Percentiles rank a stretch among this genome's conserved stretches.
These are phyloP conservation scores for Cyphomyrus plagiostoma DNA, from an alignment of 2,113 vertebrate species.

Conservation along the genomic window DNA sequence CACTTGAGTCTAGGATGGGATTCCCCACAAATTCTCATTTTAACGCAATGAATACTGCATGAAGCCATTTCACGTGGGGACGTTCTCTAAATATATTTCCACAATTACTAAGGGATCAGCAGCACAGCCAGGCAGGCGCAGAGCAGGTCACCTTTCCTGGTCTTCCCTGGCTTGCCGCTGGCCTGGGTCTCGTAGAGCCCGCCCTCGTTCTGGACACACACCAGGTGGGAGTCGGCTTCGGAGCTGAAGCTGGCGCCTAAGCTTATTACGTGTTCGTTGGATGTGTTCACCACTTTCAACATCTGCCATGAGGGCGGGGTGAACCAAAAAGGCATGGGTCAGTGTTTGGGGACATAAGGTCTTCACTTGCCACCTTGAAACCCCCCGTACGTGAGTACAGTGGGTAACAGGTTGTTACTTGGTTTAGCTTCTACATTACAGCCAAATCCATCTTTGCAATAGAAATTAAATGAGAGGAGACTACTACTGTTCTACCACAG, in stretches of 20 bases:
- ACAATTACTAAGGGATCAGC: background rate
- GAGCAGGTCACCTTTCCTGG: conserved; percentile 70
- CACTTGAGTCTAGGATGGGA: background rate
- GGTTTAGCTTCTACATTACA: background rate
- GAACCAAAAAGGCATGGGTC: background rate
- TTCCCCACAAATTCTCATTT: background rate
- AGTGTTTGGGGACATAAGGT: background rate
- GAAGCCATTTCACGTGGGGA: background rate
- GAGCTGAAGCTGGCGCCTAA: conserved; percentile 80
- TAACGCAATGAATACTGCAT: background rate
- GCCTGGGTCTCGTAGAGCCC: conserved; percentile 84
- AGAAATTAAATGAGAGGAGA: background rate
- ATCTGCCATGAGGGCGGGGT: conserved; percentile 60
- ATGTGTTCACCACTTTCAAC: conserved; percentile 77
- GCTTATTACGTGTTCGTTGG: conserved; percentile 89
- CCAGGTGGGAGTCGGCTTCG: conserved; percentile 86
- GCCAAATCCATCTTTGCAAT: background rate
- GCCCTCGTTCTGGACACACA: conserved; percentile 81
- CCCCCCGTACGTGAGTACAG: background rate
- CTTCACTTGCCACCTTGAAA: background rate
- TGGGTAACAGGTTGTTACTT: background rate
- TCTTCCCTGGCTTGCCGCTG: conserved; percentile 71
- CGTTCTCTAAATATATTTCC: background rate
- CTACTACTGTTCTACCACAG: background rate
- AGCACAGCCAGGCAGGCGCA: no score